Evolutionary conservation across 2,113 vertebrate species (phyloP), one percentile per base, ranked within the genome.

Genomic region (Cephalophus harveyi): DNA sequence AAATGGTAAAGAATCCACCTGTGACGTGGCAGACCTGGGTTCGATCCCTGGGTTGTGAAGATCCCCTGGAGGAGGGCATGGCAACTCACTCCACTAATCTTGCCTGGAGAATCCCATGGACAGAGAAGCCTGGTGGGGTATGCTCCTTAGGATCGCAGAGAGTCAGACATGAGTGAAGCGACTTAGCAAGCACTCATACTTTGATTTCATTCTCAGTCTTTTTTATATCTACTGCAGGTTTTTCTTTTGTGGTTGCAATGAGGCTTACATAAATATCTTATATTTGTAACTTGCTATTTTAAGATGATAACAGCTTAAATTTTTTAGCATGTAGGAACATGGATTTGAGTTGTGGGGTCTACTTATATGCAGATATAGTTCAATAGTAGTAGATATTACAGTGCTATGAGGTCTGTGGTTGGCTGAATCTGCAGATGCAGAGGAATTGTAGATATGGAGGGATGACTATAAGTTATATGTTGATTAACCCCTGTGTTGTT

Each of bases 1-100:
- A 71, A 71, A 71, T 0, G 4, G n/a, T 71, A 36, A 71, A 71
- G 64, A 71, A 36, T 71, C n/a, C n/a, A 36, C 64, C 17, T 71
- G 17, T 36, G 64, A 36, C 1, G 2, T 0, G 0, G n/a, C 17
- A 36, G 64, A 71, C 17, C n/a, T 21, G 9, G 64, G 2, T 71
- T 36, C 0, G 1, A 11, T 71, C 64, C 64, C n/a, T 71, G 17
- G 64, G n/a, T 36, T 71, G 64, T 36, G 1, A 71, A 21, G n/a
- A 71, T 71, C n/a, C n/a, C 9, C n/a, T 36, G n/a, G n/a, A 36
- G 64, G 9, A 71, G n/a, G n/a, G 19, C n/a, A 40, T 71, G n/a
- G 67, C 67, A 71, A 12, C 67, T 23, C n/a, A 40, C 10, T 71
- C n/a, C 10, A 40, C n/a, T 6, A 71, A 36, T 71, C 67, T 71